These are phyloP conservation scores for Biston stratarius DNA, from an alignment of 2,888 invertebrate species.

Conservation along the genomic window DNA sequence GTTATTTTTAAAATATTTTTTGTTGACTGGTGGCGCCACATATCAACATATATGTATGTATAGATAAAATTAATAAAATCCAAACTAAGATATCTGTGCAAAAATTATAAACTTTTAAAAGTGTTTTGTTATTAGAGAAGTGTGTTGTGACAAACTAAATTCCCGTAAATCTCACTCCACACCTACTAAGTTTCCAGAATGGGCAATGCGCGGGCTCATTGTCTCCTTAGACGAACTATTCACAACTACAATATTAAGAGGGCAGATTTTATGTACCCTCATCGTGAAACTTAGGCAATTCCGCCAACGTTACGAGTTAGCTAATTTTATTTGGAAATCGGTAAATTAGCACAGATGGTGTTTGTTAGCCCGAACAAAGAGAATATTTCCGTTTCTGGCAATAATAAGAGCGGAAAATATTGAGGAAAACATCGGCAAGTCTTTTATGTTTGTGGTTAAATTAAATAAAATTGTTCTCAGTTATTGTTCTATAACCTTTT, in stretches of 20 bases:
- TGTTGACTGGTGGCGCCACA: no score
- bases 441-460: conserved; percentile 24
- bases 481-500: conserved; percentile 25
- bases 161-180: neutral
- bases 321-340: conserved; percentile 42
- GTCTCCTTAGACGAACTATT: conserved; percentile 40
- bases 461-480: conserved; percentile 27
- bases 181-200: conserved; percentile 28
- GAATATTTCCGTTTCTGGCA: conserved; percentile 17
- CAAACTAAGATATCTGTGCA: no score
- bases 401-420: conserved; percentile 19
- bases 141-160: conserved; percentile 5
- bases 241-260: conserved; percentile 31
- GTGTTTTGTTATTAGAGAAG: neutral
- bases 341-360: conserved; percentile 37
- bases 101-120: neutral
- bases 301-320: conserved; percentile 32
- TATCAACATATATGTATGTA: no score
- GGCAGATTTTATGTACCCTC: conserved; percentile 36
- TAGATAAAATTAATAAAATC: no score
- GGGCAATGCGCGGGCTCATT: conserved; percentile 33
- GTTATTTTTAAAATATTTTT: no score
- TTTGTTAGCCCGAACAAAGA: conserved; percentile 28
- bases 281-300: conserved; percentile 42
- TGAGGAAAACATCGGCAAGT: conserved; percentile 18